These are phyloP conservation scores for Tetranychus urticae DNA, from an alignment of 1,140 invertebrate genomes.

Conservation along the genomic window DNA sequence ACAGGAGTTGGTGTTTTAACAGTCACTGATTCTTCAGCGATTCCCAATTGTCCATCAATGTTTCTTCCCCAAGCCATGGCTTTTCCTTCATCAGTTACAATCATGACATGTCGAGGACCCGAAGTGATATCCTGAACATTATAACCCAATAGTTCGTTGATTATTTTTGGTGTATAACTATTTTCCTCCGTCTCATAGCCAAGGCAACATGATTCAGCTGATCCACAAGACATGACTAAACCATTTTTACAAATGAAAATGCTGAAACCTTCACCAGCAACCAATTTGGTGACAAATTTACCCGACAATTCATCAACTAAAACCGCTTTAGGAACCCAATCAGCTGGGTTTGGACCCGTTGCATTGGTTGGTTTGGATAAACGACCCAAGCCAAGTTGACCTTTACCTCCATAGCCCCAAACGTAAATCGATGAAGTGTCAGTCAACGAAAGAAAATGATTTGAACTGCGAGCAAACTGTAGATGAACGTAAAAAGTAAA, in stretches of 20 bases:
- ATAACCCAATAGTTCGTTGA: constrained; percentile 30
- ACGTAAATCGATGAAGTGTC: constrained; percentile 36
- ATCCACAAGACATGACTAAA: constrained; percentile 42
- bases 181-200: constrained; percentile 39
- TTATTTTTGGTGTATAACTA: constrained; percentile 32
- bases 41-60: constrained; percentile 34
- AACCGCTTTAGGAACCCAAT: not conserved
- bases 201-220: constrained; percentile 33
- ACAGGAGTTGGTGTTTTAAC: constrained; percentile 21
- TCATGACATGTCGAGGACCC: constrained; percentile 38
- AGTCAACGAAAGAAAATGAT: constrained; percentile 42
- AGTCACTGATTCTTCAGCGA: constrained; percentile 26
- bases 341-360: not conserved
- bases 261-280: constrained; percentile 22
- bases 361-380: too few relatives aligned
- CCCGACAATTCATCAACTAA: constrained; percentile 9
- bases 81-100: constrained; percentile 31
- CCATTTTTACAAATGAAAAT: constrained; percentile 42
- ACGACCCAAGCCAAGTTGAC: constrained; percentile 38
- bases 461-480: constrained; percentile 33
- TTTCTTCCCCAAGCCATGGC: constrained; percentile 44
- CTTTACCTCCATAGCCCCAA: constrained; percentile 40
- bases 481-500: not conserved
- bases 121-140: constrained; percentile 36
- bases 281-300: constrained; percentile 10